Evolutionary conservation across 2,113 vertebrate genomes (phyloP), one percentile per base, ranked within the genome.

Genomic region (Felis chaus): DNA sequence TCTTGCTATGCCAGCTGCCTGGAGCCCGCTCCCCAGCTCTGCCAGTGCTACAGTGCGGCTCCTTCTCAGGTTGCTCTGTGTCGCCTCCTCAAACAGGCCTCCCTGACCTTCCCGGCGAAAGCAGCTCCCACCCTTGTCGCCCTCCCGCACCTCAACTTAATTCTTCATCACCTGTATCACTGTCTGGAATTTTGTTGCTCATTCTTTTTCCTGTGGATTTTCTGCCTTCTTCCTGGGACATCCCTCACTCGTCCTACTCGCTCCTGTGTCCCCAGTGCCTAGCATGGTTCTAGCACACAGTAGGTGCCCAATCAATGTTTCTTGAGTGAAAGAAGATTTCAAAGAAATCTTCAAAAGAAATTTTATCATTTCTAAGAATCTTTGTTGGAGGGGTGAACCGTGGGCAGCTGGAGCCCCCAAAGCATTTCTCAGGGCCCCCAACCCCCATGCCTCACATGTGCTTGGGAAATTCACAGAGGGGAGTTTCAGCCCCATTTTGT

Each of bases 381-480:
- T 45, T 45, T 9, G 45, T 45, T 9, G 11, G 15, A 19, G 15
- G 29, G 31, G 16, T 55, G 65, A 23, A 7, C 36, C 61, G 33
- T 74, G 65, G 16, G 65, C 68, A 81, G 48, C 15, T 55, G 5
- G 66, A 76, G 78, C 31, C 21, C 53, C 87, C 84, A 63, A 29
- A 78, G 5, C 63, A 19, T 36, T 66, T 21, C 81, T 57, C 88
- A 13, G 66, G 79, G 41, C 1, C 18, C 9, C 23, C 41, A 11
- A 0, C 39, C 10, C 45, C 9, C 1, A 0, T 19, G 50, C 68
- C 31, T 11, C 23, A 6, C 4, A 15, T 1, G 7, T 68, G 36
- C 39, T 82, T 31, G 61, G 82, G 36, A 41, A 36, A 50, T n/a
- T 69, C 80, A 14, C 41, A 3, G 63, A 33, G 27, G 21, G 45